Conservation (phyloP, 1,140 invertebrate species). For the Lamellibrachia luymesi region DNA sequence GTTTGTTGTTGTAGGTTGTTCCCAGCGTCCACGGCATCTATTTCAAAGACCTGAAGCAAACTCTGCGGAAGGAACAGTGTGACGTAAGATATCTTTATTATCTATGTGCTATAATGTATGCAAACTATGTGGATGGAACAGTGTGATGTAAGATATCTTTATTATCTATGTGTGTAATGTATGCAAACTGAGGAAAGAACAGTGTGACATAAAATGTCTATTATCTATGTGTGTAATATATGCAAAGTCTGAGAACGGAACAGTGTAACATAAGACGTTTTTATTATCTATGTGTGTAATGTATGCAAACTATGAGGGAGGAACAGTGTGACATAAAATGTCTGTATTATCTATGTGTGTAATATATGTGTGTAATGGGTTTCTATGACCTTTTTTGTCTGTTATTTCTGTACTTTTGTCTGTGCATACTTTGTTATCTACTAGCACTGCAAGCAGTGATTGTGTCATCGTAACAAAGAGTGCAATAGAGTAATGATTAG, state of each 20-base stretch:
- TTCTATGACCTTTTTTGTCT: background rate
- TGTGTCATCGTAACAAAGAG: too few species aligned
- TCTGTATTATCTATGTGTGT: background rate
- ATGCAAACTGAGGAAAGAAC: conserved; percentile 98
- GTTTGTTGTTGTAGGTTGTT: conserved; percentile 68
- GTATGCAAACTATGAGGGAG: conserved; percentile 94
- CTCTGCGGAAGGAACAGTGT: conserved; percentile 96
- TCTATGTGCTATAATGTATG: conserved; percentile 61
- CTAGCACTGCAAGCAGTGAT: conserved; percentile 59
- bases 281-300: background rate
- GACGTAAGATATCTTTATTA: conserved; percentile 65
- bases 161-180: background rate
- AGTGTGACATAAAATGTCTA: conserved; percentile 64
- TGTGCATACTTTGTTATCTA: conserved; percentile 98
- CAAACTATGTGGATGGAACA: conserved; percentile 98
- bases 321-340: conserved; percentile 91
- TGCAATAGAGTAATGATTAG: too few species aligned
- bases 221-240: conserved; percentile 50
- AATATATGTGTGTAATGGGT: too few species aligned
- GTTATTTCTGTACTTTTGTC: background rate
- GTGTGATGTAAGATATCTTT: conserved; percentile 75
- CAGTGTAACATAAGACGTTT: conserved; percentile 83
- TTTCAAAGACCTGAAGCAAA: conserved; percentile 99
- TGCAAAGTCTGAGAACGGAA: conserved; percentile 96
- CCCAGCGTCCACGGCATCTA: conserved; percentile 96